phyloP scores from a whole-genome alignment of 2,113 vertebrate genomes.

The Prolemur simus region DNA sequence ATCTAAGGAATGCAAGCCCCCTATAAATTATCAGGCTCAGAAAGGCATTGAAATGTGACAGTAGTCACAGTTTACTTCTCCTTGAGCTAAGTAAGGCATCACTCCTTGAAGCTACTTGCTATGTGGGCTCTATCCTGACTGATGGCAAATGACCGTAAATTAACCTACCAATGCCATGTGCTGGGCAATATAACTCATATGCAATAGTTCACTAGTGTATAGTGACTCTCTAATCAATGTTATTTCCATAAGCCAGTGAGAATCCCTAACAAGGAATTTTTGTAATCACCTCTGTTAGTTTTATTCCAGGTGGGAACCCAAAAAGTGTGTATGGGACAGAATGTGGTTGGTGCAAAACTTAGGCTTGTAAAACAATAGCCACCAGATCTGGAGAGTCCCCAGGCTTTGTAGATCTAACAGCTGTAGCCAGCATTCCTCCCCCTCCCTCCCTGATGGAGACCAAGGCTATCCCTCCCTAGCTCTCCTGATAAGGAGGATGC shows the following conservation, averaged over 20 bases:
- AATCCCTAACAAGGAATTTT: background rate
- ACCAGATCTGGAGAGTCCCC: too few relatives aligned
- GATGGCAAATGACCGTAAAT: background rate
- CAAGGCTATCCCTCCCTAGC: too few relatives aligned
- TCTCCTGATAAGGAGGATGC: too few relatives aligned
- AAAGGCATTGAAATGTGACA: background rate
- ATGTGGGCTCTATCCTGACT: background rate
- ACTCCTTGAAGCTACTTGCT: background rate
- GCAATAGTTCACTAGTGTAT: background rate
- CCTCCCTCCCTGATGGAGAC: too few relatives aligned
- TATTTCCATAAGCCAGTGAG: background rate
- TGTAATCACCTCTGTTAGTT: too few relatives aligned
- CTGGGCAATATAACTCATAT: background rate
- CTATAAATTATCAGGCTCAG: background rate
- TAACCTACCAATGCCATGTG: background rate
- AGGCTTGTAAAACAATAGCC: too few relatives aligned
- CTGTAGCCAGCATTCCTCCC: too few relatives aligned
- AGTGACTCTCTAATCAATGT: background rate
- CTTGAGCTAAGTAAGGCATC: background rate
- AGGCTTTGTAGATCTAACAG: too few relatives aligned
- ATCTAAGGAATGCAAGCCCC: background rate
- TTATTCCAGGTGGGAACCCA: too few relatives aligned
- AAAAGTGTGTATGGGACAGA: too few relatives aligned
- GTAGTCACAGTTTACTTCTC: background rate
- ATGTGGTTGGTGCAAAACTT: too few relatives aligned